Evolutionary conservation across 2,797 vertebrate genomes (phyloP), one percentile per base, ranked within the genome.

Genomic region (Aulostomus chinensis): DNA sequence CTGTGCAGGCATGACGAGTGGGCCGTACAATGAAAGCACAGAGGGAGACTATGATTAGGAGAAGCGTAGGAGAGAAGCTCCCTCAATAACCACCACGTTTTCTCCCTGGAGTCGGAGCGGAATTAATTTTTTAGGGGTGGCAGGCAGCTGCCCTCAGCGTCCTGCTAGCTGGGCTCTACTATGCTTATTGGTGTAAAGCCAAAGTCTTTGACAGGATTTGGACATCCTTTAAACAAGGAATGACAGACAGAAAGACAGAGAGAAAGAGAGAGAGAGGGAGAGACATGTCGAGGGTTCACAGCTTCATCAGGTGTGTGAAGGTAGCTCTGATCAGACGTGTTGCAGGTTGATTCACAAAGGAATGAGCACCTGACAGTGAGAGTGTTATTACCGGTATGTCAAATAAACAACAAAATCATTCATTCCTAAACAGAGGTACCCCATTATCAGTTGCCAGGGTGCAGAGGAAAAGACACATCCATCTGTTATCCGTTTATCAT

Each of bases 41-140:
- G 34, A 65, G 28, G 9, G 15, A 68, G 37, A 51, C 41, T 32
- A 61, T 46, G 1, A 61, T 40, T 46, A 31, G 69, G 21, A 49
- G 41, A 66, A 43, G 67, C 59, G 73, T 80, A 67, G 81, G 81
- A 79, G 73, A 71, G 21, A 56, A 41, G 53, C 64, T 61, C 62
- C 63, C 33, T 56, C 71, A 26, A 28, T 37, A 59, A 34, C 25
- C 46, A 49, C 50, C 34, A 59, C 62, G 53, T 57, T 45, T 52
- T 57, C 43, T 40, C 29, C 8, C 5, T 30, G 11, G 43, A 58
- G 22, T 49, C 45, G 28, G 42, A 65, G 32, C 1, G 0, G 18
- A n/a, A 37, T n/a, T 4, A 21, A 2, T n/a, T 20, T 30, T 8
- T 43, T 31, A 16, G 5, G 24, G 16, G 9, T 5, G 21, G 10